These are phyloP conservation scores for Centropus bengalensis DNA, from an alignment of 2,113 vertebrate genomes.

Conservation along the genomic window DNA sequence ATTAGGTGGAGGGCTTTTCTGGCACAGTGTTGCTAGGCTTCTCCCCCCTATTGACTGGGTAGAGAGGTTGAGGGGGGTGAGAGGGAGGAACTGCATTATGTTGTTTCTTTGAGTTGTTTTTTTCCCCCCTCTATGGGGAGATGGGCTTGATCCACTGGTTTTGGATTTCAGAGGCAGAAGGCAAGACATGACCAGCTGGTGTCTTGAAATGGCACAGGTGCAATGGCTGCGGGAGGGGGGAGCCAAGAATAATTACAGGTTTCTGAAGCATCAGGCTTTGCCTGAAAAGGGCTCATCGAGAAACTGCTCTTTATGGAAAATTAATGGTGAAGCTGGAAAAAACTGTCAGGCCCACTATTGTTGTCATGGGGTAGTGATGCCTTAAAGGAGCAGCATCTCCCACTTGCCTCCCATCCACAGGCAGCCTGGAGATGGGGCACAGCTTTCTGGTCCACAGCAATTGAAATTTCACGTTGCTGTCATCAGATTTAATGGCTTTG, in stretches of 20 bases:
- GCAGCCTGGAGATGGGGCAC: neutral
- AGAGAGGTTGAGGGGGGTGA: slow-evolving; percentile 39
- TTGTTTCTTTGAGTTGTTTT: slow-evolving; percentile 57
- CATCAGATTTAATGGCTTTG: neutral
- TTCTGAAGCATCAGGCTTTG: slow-evolving; percentile 80
- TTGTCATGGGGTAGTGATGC: slow-evolving; percentile 56
- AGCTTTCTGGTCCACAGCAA: neutral
- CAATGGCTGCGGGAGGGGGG: slow-evolving; percentile 81
- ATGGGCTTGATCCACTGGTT: slow-evolving; percentile 65
- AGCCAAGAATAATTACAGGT: slow-evolving; percentile 85
- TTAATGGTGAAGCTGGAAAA: slow-evolving; percentile 77
- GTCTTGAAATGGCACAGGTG: slow-evolving; percentile 83
- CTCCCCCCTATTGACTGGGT: slow-evolving; percentile 54
- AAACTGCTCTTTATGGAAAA: slow-evolving; percentile 83
- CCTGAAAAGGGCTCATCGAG: slow-evolving; percentile 77
- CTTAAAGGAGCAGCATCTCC: slow-evolving; percentile 61
- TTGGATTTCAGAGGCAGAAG: slow-evolving; percentile 80
- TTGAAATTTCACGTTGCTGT: neutral
- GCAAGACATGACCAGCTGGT: slow-evolving; percentile 83
- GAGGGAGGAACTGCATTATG: neutral
- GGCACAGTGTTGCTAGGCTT: slow-evolving; percentile 51
- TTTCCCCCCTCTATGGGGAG: slow-evolving; percentile 47
- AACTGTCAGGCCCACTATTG: slow-evolving; percentile 70
- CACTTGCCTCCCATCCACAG: neutral
- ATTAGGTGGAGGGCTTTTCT: slow-evolving; percentile 67